A percentile compares a stretch with the other conserved stretches of the same genome.
phyloP scores from a whole-genome alignment of 2,797 vertebrate species.

The Coregonus ussuriensis region DNA sequence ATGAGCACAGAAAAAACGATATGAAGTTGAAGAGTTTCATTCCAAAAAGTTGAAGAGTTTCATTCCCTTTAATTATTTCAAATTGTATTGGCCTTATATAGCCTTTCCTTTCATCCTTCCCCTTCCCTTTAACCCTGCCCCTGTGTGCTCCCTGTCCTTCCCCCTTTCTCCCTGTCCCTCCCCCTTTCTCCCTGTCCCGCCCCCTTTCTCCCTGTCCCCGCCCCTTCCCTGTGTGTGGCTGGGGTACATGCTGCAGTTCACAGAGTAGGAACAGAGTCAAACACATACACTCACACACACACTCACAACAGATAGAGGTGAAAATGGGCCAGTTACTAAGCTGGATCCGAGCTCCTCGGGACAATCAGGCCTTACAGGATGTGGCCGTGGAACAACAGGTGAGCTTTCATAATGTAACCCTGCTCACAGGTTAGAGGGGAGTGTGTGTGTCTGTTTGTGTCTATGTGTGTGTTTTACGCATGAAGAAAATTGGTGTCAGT shows the following conservation, averaged over 20 bases:
- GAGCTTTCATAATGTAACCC: not conserved
- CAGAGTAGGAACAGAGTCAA: slow-evolving; percentile 50
- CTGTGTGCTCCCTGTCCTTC: slow-evolving; percentile 33
- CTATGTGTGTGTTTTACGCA: not conserved
- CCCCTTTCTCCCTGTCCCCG: slow-evolving; percentile 21
- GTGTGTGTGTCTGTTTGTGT: not conserved
- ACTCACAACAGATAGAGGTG: slow-evolving; percentile 35
- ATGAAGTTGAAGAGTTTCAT: too few relatives aligned
- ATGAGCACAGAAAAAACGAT: not conserved
- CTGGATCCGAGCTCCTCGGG: slow-evolving; percentile 71
- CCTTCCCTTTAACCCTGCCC: not conserved
- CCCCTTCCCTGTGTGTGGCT: slow-evolving; percentile 29
- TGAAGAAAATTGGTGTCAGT: not conserved
- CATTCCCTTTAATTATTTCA: too few relatives aligned
- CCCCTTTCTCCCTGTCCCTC: slow-evolving; percentile 32
- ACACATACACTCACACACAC: slow-evolving; percentile 27
- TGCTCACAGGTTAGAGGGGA: not conserved
- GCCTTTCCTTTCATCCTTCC: slow-evolving; percentile 28
- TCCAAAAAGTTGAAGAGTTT: too few relatives aligned
- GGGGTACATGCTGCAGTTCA: slow-evolving; percentile 68
- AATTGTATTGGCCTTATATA: slow-evolving; percentile 3
- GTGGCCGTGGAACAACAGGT: slow-evolving; percentile 78
- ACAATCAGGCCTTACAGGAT: slow-evolving; percentile 64
- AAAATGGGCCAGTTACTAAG: slow-evolving; percentile 79
- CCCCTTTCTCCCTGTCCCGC: slow-evolving; percentile 19